Base-by-base conservation (phyloP, 2,113 vertebrate genomes). In the Phalacrocorax carbo region DNA sequence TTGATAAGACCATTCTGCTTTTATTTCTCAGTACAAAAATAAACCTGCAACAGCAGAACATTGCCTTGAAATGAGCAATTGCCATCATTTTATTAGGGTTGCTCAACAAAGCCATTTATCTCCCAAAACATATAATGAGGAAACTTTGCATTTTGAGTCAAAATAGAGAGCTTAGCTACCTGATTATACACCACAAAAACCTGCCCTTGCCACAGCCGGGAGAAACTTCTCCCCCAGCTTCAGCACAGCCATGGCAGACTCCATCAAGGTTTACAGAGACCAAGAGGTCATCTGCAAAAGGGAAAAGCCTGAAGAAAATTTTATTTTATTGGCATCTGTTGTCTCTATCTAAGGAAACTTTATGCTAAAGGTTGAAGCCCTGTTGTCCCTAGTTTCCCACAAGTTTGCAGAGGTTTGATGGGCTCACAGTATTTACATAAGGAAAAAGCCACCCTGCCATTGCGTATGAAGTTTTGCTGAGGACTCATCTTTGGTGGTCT, bases 371-470 rank as follows among this genome's bases (percentile, higher is more conserved):
- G 42, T 23, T 58, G 42, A 66, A 57, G 14, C 19, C 16, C 10
- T 8, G 1, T 4, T 60, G 40, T 3, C 51, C 29, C 1, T 7
- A 5, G 16, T 5, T 62, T 38, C 38, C 26, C 18, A 1, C 3
- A 27, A 20, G 12, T 52, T 68, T 40, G 38, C 16, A 34, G 40
- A 17, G 15, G 26, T 7, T 3, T 32, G 40, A 66, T 36, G 60
- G 27, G 13, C 21, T 86, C 52, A 9, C 4, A 4, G 13, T 30
- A n/a, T 38, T 42, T 34, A 71, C 5, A 20, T 2, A 11, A 29
- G 8, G 13, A 10, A 66, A 62, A 48, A 21, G 10, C 9, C 11
- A 34, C 19, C 4, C 14, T 30, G 30, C 51, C 23, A 6, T 9
- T 11, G 32, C 23, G 18, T 49, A 18, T 30, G 40, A 58, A 80